phyloP scores from a whole-genome alignment of 2,113 vertebrate genomes.

The Geococcyx californianus region DNA sequence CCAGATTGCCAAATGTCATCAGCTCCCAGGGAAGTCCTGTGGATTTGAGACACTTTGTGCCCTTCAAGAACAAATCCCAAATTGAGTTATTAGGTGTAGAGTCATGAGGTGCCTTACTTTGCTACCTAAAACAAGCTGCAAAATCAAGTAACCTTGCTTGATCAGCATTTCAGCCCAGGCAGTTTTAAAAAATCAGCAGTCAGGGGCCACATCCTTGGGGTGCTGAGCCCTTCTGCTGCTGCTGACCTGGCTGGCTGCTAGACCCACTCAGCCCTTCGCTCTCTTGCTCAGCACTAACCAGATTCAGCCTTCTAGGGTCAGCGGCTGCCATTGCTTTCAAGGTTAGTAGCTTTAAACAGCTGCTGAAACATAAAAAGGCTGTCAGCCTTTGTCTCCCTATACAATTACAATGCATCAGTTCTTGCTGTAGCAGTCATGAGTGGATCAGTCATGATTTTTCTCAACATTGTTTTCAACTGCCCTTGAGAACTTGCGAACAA shows the following conservation, averaged over 20 bases:
- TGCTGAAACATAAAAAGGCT: not conserved
- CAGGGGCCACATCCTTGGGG: not conserved
- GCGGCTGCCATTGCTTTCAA: not conserved
- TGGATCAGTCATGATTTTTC: not conserved
- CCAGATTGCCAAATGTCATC: not conserved
- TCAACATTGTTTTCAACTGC: not conserved
- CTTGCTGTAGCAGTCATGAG: not conserved
- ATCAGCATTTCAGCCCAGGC: not conserved
- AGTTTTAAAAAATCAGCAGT: not conserved
- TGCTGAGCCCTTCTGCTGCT: not conserved
- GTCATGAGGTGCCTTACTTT: not conserved
- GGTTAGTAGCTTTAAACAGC: conserved; percentile 18
- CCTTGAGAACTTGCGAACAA: conserved; percentile 17
- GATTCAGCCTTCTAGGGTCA: not conserved
- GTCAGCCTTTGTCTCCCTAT: not conserved
- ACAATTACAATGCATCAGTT: not conserved
- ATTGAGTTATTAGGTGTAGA: not conserved
- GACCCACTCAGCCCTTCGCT: not conserved
- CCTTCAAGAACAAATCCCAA: not conserved
- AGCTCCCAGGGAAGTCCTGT: not conserved
- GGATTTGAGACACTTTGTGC: not conserved
- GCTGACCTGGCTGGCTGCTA: not conserved
- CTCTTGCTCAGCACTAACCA: not conserved
- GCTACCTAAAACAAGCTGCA: not conserved
- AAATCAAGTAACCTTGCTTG: not conserved